These are phyloP conservation scores for Cheilosia urbana DNA, from an alignment of 2,888 invertebrate genomes.

Conservation along the genomic window DNA sequence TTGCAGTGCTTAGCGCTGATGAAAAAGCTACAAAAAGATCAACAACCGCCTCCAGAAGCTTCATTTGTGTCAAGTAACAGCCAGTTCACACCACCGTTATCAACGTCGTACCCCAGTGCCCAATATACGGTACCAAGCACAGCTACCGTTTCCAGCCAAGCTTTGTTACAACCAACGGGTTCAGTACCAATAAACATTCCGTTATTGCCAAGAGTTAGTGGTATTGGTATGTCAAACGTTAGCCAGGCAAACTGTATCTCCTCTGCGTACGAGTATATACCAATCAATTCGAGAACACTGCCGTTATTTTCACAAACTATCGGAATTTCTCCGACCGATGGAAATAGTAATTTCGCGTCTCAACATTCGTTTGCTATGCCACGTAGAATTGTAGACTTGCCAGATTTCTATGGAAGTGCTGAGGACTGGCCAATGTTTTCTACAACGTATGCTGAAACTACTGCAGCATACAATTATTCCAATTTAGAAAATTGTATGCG, in stretches of 20 bases:
- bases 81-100: constrained; percentile 3
- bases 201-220: no score
- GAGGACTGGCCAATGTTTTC: constrained; percentile 36
- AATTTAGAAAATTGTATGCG: constrained; percentile 22
- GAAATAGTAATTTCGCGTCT: not conserved
- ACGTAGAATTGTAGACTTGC: constrained; percentile 30
- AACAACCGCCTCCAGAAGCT: not conserved
- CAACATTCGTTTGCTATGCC: constrained; percentile 11
- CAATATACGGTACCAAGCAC: not conserved
- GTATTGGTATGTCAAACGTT: not conserved
- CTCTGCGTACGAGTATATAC: no score
- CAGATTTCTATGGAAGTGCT: constrained; percentile 7
- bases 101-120: not conserved
- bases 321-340: constrained; percentile 1
- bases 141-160: not conserved
- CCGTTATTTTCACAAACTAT: not conserved
- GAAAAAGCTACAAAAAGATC: not conserved
- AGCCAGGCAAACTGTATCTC: not conserved
- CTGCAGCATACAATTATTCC: constrained; percentile 21
- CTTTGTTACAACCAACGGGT: not conserved
- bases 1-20: not conserved
- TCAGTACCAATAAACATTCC: no score
- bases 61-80: not conserved
- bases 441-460: constrained; percentile 16
- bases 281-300: no score